Evolutionary conservation across 2,113 vertebrate species (phyloP).

Genomic region (Lepus americanus): DNA sequence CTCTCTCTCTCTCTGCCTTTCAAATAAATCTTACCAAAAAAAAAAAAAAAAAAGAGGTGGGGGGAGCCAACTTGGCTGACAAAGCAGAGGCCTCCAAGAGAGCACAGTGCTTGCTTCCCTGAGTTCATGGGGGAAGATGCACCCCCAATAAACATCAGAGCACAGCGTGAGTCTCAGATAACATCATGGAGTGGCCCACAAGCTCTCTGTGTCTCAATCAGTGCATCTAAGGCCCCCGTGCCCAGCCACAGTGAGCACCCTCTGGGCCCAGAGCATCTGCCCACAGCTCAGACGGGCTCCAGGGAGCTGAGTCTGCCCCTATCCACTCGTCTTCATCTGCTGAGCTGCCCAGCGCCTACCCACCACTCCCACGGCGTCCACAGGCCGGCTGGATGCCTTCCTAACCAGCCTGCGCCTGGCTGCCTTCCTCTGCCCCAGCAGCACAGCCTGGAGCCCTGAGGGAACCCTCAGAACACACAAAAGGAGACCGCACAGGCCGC

Average conservation of each 20-base stretch:
- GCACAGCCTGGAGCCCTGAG: neutral
- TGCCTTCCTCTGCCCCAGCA: neutral
- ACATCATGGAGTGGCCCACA: neutral
- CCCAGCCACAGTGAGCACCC: neutral
- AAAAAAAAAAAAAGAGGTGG: too few relatives aligned
- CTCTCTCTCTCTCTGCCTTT: too few relatives aligned
- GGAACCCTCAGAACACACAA: neutral
- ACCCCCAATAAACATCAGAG: neutral
- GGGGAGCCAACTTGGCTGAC: neutral
- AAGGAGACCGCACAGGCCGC: fast-evolving
- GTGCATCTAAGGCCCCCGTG: neutral
- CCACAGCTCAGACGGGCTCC: neutral
- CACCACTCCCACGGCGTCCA: neutral
- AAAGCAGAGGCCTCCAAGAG: neutral
- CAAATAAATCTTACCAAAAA: too few relatives aligned
- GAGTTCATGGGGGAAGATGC: neutral
- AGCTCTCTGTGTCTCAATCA: neutral
- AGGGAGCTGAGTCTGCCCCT: neutral
- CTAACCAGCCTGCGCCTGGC: neutral
- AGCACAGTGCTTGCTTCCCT: neutral
- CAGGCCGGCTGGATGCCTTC: neutral
- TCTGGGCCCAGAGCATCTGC: neutral
- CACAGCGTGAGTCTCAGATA: neutral
- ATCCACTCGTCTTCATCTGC: fast-evolving
- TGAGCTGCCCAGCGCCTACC: neutral